phyloP scores from a whole-genome alignment of 2,113 vertebrate genomes.

The Siniperca knerii region DNA sequence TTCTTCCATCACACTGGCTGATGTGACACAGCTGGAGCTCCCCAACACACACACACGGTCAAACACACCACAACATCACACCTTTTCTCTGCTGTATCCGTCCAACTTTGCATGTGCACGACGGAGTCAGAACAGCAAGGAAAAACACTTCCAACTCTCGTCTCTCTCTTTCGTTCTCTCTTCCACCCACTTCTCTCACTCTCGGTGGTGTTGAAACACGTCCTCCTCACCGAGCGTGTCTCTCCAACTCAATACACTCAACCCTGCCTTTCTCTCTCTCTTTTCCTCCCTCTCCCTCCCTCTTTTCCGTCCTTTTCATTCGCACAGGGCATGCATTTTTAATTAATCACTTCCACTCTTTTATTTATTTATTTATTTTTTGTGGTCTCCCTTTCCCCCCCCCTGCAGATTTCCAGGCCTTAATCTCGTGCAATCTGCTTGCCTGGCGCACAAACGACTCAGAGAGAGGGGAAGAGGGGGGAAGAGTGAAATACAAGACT shows the following conservation, averaged over 20 bases:
- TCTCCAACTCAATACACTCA: slow-evolving; percentile 49
- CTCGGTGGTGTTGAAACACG: slow-evolving; percentile 75
- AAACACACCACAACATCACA: slow-evolving; percentile 39
- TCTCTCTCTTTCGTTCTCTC: slow-evolving; percentile 55
- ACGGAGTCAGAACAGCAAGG: slow-evolving; percentile 38
- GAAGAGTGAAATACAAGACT: slow-evolving; percentile 74
- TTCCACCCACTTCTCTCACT: slow-evolving; percentile 77
- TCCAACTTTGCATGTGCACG: slow-evolving; percentile 40
- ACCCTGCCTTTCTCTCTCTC: slow-evolving; percentile 33
- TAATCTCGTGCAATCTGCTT: slow-evolving; percentile 82
- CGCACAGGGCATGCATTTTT: slow-evolving; percentile 66
- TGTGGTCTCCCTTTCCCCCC: not conserved
- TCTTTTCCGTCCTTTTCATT: slow-evolving; percentile 55
- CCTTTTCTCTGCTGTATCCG: slow-evolving; percentile 35
- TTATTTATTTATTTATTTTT: slow-evolving; percentile 67
- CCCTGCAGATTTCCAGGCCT: slow-evolving; percentile 59
- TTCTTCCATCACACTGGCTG: slow-evolving; percentile 39
- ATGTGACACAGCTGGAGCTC: slow-evolving; percentile 48
- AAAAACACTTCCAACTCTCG: slow-evolving; percentile 62
- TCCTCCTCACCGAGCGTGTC: slow-evolving; percentile 61
- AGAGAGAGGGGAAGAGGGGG: slow-evolving; percentile 25
- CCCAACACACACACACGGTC: slow-evolving; percentile 5
- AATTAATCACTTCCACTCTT: slow-evolving; percentile 74
- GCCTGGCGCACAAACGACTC: slow-evolving; percentile 66
- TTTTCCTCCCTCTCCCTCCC: slow-evolving; percentile 21